These are phyloP conservation scores for Rhabdophis nuchalis DNA, from an alignment of 2,797 vertebrate species.

Conservation along the genomic window DNA sequence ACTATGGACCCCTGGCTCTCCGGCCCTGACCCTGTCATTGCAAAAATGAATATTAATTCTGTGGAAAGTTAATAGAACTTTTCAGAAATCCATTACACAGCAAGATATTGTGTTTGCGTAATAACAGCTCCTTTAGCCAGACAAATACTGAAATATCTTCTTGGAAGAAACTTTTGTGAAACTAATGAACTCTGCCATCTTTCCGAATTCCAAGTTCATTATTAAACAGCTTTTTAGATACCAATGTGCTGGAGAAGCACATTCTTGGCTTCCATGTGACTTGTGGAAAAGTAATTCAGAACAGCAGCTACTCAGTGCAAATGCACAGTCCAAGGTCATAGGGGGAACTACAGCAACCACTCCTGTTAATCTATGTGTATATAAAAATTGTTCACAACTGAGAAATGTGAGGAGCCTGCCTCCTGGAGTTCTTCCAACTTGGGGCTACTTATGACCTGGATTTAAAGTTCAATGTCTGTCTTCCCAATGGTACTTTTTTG, in stretches of 20 bases:
- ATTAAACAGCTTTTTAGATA: slow-evolving; percentile 15
- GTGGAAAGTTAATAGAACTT: neutral
- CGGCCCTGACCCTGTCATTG: neutral
- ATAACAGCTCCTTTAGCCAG: neutral
- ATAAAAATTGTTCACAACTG: neutral
- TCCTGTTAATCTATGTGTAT: neutral
- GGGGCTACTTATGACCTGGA: neutral
- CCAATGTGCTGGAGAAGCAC: slow-evolving; percentile 45
- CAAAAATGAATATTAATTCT: neutral
- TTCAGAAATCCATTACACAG: neutral
- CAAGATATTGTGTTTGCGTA: neutral
- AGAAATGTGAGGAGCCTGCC: neutral
- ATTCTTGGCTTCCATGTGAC: slow-evolving; percentile 19
- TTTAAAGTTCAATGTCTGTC: neutral
- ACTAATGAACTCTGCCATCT: slow-evolving; percentile 11
- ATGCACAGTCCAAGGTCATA: slow-evolving; percentile 18
- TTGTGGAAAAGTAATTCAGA: slow-evolving; percentile 18
- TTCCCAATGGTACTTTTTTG: neutral
- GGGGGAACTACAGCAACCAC: neutral
- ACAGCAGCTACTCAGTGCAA: slow-evolving; percentile 2
- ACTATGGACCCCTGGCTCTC: neutral
- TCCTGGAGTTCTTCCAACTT: neutral
- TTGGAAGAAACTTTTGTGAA: neutral
- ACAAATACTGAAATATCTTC: neutral
- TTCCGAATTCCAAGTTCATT: slow-evolving; percentile 13